phyloP scores from a whole-genome alignment of 2,797 vertebrate species.

The Xerus rutilus region DNA sequence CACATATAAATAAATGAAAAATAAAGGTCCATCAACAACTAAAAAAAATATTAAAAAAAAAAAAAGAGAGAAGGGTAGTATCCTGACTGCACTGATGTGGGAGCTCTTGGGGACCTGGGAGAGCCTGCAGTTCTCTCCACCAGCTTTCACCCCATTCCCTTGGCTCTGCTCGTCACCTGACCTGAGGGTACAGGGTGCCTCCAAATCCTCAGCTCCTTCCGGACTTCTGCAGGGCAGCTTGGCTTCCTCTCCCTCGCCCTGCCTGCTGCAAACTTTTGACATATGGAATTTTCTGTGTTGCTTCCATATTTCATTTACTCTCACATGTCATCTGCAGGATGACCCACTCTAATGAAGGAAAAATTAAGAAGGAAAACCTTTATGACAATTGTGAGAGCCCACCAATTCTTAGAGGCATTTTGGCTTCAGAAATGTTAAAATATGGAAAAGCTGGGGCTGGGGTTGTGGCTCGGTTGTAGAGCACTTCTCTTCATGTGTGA shows the following conservation, averaged over 20 bases:
- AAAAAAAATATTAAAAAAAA: too few relatives aligned
- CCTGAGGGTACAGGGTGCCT: too few relatives aligned
- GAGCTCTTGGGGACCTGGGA: background rate
- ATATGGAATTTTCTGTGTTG: background rate
- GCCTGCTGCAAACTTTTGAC: background rate
- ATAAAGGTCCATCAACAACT: too few relatives aligned
- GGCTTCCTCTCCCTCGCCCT: background rate
- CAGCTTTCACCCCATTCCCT: fast-evolving
- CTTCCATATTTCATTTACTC: background rate
- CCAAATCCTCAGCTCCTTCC: background rate
- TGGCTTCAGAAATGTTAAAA: background rate
- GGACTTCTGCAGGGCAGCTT: background rate
- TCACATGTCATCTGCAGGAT: background rate
- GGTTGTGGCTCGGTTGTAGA: too few relatives aligned
- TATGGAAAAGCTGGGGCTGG: background rate
- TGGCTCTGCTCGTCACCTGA: fast-evolving
- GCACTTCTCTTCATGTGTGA: too few relatives aligned
- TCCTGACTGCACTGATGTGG: background rate
- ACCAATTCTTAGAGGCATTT: background rate
- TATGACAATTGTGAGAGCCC: background rate
- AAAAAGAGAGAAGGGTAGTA: too few relatives aligned
- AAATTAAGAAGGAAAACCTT: background rate
- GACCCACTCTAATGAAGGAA: background rate
- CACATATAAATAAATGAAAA: too few relatives aligned
- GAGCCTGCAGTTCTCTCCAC: too few relatives aligned